Evolutionary conservation across 2,888 invertebrate genomes (phyloP).

Genomic region (Marasmarcha lunaedactyla): DNA sequence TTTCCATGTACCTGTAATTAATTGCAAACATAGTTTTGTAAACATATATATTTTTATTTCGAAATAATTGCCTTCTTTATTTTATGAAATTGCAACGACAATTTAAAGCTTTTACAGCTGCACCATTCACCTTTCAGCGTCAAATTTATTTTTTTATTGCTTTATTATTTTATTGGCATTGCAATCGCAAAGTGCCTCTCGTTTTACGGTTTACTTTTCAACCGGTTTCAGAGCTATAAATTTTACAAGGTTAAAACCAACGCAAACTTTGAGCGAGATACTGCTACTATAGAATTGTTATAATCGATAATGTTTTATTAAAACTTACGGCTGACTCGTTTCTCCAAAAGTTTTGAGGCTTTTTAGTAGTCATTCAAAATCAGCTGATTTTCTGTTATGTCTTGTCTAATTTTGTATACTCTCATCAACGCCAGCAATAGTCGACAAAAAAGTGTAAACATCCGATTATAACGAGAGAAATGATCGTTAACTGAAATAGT

Average conservation of each 20-base stretch:
- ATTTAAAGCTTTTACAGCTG: conserved; percentile 34
- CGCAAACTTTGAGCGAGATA: conserved; percentile 37
- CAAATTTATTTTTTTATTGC: conserved; percentile 45
- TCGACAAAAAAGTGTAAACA: conserved; percentile 48
- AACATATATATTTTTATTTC: conserved; percentile 27
- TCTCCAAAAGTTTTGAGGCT: too few relatives aligned
- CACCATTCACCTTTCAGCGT: conserved; percentile 37
- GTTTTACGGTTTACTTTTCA: conserved; percentile 54
- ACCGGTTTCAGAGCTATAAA: conserved; percentile 46
- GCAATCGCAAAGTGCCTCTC: conserved; percentile 45
- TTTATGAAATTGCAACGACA: conserved; percentile 20
- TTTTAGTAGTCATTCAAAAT: too few relatives aligned
- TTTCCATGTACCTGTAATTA: conserved; percentile 30
- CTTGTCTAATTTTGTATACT: too few relatives aligned
- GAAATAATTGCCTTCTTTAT: conserved; percentile 36
- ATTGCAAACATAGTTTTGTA: conserved; percentile 28
- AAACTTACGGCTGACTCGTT: too few relatives aligned
- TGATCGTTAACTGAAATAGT: conserved; percentile 52
- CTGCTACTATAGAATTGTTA: conserved; percentile 29
- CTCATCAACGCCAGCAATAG: conserved; percentile 21
- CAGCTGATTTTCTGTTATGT: conserved; percentile 38
- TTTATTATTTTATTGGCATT: conserved; percentile 58
- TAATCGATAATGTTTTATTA: too few relatives aligned
- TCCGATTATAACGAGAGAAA: conserved; percentile 51
- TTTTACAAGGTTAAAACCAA: conserved; percentile 40